These are phyloP conservation scores for Thunnus thynnus DNA, from an alignment of 2,113 vertebrate genomes.

Conservation along the genomic window DNA sequence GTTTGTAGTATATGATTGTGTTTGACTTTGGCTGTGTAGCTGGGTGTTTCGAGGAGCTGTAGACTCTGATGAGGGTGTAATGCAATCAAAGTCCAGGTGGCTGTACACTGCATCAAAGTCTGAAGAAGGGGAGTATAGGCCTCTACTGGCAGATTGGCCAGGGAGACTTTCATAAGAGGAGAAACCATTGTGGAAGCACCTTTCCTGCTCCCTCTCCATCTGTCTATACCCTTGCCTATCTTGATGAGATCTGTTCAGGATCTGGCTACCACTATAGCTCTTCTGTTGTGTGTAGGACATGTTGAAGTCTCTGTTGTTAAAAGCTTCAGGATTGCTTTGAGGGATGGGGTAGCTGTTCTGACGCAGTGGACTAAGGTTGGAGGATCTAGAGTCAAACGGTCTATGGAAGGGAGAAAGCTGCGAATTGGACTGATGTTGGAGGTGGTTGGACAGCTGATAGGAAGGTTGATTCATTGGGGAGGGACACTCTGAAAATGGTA, in stretches of 20 bases:
- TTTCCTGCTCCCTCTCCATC: constrained; percentile 41
- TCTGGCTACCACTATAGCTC: constrained; percentile 48
- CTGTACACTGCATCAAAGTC: constrained; percentile 64
- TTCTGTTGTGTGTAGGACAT: constrained; percentile 54
- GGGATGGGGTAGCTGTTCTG: constrained; percentile 58
- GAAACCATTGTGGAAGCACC: constrained; percentile 63
- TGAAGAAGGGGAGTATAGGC: constrained; percentile 55
- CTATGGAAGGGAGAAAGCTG: constrained; percentile 60
- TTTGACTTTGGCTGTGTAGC: constrained; percentile 50
- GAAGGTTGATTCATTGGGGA: constrained; percentile 43
- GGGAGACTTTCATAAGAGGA: constrained; percentile 68
- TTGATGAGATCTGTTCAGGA: constrained; percentile 41
- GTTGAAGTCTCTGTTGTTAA: constrained; percentile 47
- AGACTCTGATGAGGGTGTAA: constrained; percentile 49
- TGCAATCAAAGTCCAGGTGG: constrained; percentile 54
- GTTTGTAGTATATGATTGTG: constrained; percentile 13
- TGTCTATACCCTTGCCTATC: constrained; percentile 33
- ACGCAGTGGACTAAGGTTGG: constrained; percentile 40
- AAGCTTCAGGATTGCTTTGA: constrained; percentile 38
- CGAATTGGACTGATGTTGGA: constrained; percentile 41
- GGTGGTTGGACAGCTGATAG: constrained; percentile 43
- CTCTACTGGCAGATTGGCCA: constrained; percentile 42
- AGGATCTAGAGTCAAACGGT: constrained; percentile 22
- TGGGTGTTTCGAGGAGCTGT: constrained; percentile 56
- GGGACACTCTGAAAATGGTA: constrained; percentile 40